Evolutionary conservation across 1,140 invertebrate species (phyloP).

Genomic region (Conopomorpha cramerella): DNA sequence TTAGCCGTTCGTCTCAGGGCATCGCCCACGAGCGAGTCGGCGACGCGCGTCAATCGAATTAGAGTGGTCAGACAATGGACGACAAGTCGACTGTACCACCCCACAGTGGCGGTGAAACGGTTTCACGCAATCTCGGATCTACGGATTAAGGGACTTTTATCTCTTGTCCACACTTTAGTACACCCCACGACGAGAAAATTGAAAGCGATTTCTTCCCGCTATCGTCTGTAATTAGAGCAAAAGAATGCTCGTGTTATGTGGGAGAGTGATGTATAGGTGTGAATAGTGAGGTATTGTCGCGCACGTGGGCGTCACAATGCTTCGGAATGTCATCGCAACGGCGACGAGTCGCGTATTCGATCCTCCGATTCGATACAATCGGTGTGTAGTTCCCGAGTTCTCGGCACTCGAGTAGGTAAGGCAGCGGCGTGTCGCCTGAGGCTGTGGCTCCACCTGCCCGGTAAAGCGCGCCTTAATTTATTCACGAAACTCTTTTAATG

Average conservation of each 20-base stretch:
- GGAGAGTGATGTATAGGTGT: slow-evolving; percentile 49
- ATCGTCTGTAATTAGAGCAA: slow-evolving; percentile 53
- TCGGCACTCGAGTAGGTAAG: no score
- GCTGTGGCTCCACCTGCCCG: slow-evolving; percentile 28
- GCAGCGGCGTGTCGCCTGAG: slow-evolving; percentile 26
- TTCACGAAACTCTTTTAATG: slow-evolving; percentile 31
- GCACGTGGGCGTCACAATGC: slow-evolving; percentile 44
- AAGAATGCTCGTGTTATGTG: slow-evolving; percentile 44
- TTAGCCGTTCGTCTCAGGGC: no score
- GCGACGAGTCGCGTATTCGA: slow-evolving; percentile 50
- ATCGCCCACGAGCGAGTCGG: no score
- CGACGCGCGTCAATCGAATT: slow-evolving; percentile 52
- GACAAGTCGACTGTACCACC: slow-evolving; percentile 35
- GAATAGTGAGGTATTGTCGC: slow-evolving; percentile 53
- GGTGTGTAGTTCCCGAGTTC: slow-evolving; percentile 30
- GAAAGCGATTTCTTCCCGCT: slow-evolving; percentile 55
- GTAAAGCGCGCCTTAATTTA: slow-evolving; percentile 27
- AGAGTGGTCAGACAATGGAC: slow-evolving; percentile 39
- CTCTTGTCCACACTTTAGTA: slow-evolving; percentile 57
- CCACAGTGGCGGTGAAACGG: slow-evolving; percentile 57
- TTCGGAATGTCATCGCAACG: slow-evolving; percentile 41
- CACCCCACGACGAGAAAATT: slow-evolving; percentile 57
- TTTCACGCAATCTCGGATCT: slow-evolving; percentile 58
- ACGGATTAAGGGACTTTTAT: slow-evolving; percentile 59
- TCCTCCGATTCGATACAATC: slow-evolving; percentile 6